Base-by-base conservation (phyloP, 2,797 vertebrate genomes). In the Acomys russatus region DNA sequence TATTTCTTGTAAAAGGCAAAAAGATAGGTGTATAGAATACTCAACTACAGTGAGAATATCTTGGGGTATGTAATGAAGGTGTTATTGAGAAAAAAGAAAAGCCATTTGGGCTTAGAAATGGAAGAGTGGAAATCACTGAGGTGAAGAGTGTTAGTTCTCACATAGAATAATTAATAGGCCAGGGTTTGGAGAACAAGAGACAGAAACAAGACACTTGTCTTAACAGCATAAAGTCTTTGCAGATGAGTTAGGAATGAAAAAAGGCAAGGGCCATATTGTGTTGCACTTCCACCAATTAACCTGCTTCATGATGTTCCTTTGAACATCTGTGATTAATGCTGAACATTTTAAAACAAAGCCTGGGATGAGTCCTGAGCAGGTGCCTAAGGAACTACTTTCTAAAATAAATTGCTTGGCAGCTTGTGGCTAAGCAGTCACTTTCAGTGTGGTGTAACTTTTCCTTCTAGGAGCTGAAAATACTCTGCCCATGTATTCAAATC, bases 401-500 rank as follows among this genome's bases (percentile, higher is more conserved):
- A 82, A 61, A 74, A 90, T 35, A 94, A 87, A 88, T 44, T 33
- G 9, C 23, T 59, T 86, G 28, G 38, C 63, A 77, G 51, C 51
- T 63, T 91, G 78, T 91, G 73, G 44, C 11, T 30, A 14, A 78
- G 54, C 9, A 82, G 44, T 59, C 74, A 87, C 85, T 87, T 94
- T 89, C 51, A 44, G 3, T 66, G 49, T 89, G 68, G 56, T 77
- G 9, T 35, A 59, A 92, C 71, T 93, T 92, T 91, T 76, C 79
- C 68, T 85, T 94, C 76, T 66, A 88, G 92, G 76, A 35, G 73
- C 1, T 92, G 70, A 82, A 90, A 96, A 64, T 35, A 61, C 30
- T 93, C 61, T 54, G 85, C 28, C 79, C 63, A 56, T 85, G 88
- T 92, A 92, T 74, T 88, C 73, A 92, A 94, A 92, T 96, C 86